phyloP scores from a whole-genome alignment of 1,140 invertebrate species.

The Drosophila elegans region DNA sequence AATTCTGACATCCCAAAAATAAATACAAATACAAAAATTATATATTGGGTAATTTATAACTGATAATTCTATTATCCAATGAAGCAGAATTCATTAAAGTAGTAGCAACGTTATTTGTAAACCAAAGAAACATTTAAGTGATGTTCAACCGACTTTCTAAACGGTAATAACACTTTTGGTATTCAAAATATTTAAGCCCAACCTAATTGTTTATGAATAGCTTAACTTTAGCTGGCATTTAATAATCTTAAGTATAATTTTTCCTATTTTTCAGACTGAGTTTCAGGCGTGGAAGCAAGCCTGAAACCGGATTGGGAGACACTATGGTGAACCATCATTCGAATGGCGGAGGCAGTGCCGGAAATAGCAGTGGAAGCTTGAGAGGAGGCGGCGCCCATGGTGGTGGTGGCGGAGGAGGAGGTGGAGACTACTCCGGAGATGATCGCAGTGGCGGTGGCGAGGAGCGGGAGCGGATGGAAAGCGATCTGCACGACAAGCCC shows the following conservation, averaged over 20 bases:
- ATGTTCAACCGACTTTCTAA: background rate
- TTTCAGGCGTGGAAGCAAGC: background rate
- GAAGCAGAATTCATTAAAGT: no score
- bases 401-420: slow-evolving; percentile 56
- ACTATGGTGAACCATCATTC: slow-evolving; percentile 75
- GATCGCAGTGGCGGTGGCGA: slow-evolving; percentile 79
- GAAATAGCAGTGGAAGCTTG: slow-evolving; percentile 65
- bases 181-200: background rate
- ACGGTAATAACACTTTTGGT: background rate
- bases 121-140: background rate
- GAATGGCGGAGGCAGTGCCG: slow-evolving; percentile 70
- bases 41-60: background rate
- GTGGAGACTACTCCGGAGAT: slow-evolving; percentile 77
- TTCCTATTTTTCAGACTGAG: background rate
- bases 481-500: slow-evolving; percentile 87
- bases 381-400: slow-evolving; percentile 56
- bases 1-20: no score
- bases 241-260: background rate
- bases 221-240: background rate
- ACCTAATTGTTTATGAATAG: background rate
- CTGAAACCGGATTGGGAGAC: background rate
- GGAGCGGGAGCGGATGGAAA: slow-evolving; percentile 70
- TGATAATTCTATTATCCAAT: background rate
- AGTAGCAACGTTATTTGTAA: no score
- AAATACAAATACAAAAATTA: no score